A percentile compares a stretch with the other conserved stretches of the same genome.
Conservation (phyloP, 1,140 invertebrate genomes). For the Diuraphis noxia region DNA sequence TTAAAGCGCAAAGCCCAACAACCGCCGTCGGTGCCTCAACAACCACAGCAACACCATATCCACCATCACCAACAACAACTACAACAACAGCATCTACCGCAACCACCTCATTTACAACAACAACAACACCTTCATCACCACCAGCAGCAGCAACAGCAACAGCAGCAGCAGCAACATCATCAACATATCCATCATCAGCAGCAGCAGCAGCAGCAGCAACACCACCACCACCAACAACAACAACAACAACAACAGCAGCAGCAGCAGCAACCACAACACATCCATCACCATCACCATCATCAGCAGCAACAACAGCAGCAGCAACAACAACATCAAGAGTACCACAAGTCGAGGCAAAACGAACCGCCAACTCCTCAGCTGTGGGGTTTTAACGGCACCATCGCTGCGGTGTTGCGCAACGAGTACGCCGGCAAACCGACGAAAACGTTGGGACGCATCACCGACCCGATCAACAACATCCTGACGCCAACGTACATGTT, state of each 20-base stretch:
- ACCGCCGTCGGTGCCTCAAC: not conserved
- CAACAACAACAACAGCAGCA: not conserved
- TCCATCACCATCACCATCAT: conserved; percentile 22
- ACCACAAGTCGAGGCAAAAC: conserved; percentile 13
- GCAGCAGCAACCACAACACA: conserved; percentile 1
- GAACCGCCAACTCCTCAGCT: not conserved
- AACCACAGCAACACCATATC: conserved; percentile 29
- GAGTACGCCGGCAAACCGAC: conserved; percentile 40
- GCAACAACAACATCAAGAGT: conserved; percentile 28
- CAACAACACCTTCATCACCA: not conserved
- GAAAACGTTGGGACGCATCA: conserved; percentile 43
- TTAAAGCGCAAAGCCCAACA: conserved; percentile 46
- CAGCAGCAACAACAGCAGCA: conserved; percentile 36
- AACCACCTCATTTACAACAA: not conserved
- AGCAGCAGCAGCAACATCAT: not conserved
- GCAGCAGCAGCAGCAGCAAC: not conserved
- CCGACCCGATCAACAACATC: conserved; percentile 52
- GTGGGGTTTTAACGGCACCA: conserved; percentile 49
- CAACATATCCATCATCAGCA: not conserved
- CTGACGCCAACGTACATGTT: conserved; percentile 50
- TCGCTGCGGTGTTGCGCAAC: conserved; percentile 43
- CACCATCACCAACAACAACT: conserved; percentile 16
- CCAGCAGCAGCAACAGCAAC: not conserved
- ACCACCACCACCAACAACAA: not conserved
- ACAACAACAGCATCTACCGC: conserved; percentile 10